Percentiles rank a stretch among this genome's conserved stretches.
Conservation (phyloP, 1,140 invertebrate species). For the Wasmannia auropunctata region DNA sequence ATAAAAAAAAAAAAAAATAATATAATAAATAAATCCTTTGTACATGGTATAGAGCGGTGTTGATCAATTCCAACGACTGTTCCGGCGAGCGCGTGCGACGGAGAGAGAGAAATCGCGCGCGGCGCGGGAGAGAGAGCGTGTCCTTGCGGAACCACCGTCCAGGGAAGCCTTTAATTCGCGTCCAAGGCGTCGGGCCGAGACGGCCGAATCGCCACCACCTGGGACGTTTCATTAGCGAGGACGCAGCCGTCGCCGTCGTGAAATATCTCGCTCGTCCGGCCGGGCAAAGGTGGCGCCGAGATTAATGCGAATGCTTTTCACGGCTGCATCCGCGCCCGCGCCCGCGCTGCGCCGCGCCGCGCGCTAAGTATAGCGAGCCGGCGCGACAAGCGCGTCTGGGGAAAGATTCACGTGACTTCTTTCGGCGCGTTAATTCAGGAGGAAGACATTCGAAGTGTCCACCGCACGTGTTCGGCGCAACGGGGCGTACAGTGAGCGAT, state of each 20-base stretch:
- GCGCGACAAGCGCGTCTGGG: conserved; percentile 10
- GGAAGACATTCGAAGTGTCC: conserved; percentile 41
- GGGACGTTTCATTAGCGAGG: conserved; percentile 54
- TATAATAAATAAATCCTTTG: conserved; percentile 72
- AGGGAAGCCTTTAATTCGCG: conserved; percentile 14
- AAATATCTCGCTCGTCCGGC: conserved; percentile 53
- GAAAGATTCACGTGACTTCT: conserved; percentile 61
- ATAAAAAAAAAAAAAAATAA: too few species aligned
- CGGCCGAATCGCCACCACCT: conserved; percentile 37
- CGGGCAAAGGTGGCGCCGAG: conserved; percentile 47
- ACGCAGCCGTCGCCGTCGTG: conserved; percentile 48
- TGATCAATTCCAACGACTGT: conserved; percentile 58
- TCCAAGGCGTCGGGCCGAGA: not conserved
- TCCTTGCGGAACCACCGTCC: not conserved
- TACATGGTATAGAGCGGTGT: conserved; percentile 64
- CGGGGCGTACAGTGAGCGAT: conserved; percentile 12
- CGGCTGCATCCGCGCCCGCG: conserved; percentile 38
- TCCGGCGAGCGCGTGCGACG: not conserved
- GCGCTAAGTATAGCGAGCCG: conserved; percentile 55
- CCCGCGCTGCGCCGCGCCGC: not conserved
- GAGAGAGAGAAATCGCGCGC: not conserved
- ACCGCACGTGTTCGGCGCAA: conserved; percentile 28
- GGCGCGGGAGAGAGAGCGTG: not conserved
- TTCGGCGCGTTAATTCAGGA: conserved; percentile 54
- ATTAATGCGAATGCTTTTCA: conserved; percentile 61